Evolutionary conservation across 2,113 vertebrate species (phyloP), one percentile per base, ranked within the genome.

Genomic region (Furnarius figulus): DNA sequence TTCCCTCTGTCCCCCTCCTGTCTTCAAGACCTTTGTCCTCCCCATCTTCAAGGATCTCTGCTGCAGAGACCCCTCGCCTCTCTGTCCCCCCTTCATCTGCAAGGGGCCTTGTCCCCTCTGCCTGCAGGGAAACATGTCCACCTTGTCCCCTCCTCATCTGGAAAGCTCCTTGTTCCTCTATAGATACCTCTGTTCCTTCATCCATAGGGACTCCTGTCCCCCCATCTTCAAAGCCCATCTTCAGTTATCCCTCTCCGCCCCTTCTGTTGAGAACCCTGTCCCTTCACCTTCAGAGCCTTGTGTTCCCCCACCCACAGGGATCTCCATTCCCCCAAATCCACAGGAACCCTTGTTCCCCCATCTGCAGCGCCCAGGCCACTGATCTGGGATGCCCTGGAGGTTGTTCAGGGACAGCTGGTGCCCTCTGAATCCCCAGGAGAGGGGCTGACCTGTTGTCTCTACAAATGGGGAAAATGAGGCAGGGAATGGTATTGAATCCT

Each of bases 381-480:
- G 33, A 6, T 10, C 27, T 5, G 2, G 4, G 31, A 18, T 68
- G 37, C 13, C 39, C 24, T 37, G 61, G 50, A 17, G 42, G n/a
- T 3, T 12, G 46, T 35, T 89, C 49, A 30, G 62, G 79, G 33
- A 21, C 76, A 89, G 27, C 44, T 37, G 19, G n/a, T 66, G 73
- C 53, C 6, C 1, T 11, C 59, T n/a, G 56, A 52, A 37, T 42
- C 19, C 73, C n/a, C 0, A 0, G n/a, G 37, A 18, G 50, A n/a
- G 24, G 24, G 49, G 9, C 2, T 1, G 9, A 24, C 25, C 11
- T 2, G 3, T 56, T 22, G 7, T 30, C n/a, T 50, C 35, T 37
- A 8, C 71, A 14, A 28, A 4, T 2, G 14, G 76, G 72, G 70
- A 84, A 86, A 91, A 73, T 66, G 95, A 91, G 90, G 80, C 73